Evolutionary conservation across 2,113 vertebrate species (phyloP), one percentile per base, ranked within the genome.

Genomic region (Narcine bancroftii): DNA sequence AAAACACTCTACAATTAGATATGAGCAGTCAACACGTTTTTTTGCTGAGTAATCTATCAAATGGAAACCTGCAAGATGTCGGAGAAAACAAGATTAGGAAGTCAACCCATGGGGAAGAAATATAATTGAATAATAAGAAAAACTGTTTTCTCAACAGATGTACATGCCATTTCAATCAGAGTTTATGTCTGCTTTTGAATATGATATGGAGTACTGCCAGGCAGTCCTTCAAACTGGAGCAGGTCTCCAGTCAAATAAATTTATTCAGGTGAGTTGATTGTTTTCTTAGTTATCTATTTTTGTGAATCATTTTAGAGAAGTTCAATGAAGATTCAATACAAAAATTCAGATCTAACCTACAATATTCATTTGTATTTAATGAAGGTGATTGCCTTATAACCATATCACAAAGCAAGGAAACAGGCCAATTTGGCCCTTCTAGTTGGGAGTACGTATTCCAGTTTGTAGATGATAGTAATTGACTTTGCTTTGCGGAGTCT

Each of bases 81-180:
- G n/a, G n/a, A n/a, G n/a, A n/a, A n/a, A n/a, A n/a, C n/a, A n/a
- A n/a, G n/a, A n/a, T n/a, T 69, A 5, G 66, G 24, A 69, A 69
- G 26, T 17, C 66, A 69, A 24, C 66, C 21, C 17, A 24, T 69
- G 26, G 21, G 66, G 26, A 69, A 69, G 66, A 69, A 24, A 69
- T 5, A 24, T 69, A 26, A 69, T 60, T 0, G 9, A 60, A 60
- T 60, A 60, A 5, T 4, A 24, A 24, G 19, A 69, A 69, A 21
- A 69, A 5, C 66, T 69, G 3, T 75, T 92, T 83, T 94, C 76
- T 93, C 93, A 76, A 94, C 93, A 99, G 99, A 98, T 98, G 92
- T 97, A 97, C 92, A 99, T 99, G 99, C 97, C 99, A 56, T 98
- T 99, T 94, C 96, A 97, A 71, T 96, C 98, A 93, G 96, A 97